Evolutionary conservation across 2,113 vertebrate species (phyloP).

Genomic region (Rattus rattus): DNA sequence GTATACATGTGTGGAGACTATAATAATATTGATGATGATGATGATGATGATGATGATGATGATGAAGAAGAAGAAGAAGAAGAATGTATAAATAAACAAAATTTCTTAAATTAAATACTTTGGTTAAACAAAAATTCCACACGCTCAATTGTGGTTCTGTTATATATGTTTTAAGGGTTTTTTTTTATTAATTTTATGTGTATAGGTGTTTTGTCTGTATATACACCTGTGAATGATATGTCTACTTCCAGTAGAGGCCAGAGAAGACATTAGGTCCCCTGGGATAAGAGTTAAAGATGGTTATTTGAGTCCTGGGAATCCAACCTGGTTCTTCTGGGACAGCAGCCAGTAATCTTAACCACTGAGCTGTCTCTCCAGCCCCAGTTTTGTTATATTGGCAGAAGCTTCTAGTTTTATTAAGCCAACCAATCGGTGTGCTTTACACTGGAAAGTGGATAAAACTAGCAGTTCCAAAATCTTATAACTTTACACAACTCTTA

Average conservation of each 20-base stretch:
- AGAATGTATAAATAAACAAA: background rate
- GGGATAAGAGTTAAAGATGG: background rate
- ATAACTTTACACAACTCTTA: background rate
- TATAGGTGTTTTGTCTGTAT: background rate
- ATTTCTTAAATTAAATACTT: background rate
- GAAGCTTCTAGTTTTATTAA: slow-evolving; percentile 22
- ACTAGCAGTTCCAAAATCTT: background rate
- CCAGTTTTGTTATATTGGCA: background rate
- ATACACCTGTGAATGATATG: background rate
- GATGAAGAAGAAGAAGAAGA: no score
- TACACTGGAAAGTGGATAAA: background rate
- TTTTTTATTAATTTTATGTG: background rate
- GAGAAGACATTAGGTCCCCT: background rate
- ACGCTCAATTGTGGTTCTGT: background rate
- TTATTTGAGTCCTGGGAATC: background rate
- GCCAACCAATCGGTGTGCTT: background rate
- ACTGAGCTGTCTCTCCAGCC: background rate
- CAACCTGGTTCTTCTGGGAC: background rate
- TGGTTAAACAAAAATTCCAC: background rate
- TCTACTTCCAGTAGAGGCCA: background rate
- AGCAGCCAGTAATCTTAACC: background rate
- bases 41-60: background rate
- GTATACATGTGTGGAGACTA: background rate
- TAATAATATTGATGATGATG: background rate
- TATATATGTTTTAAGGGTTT: background rate